Conservation (phyloP, 1,140 invertebrate genomes). For the Telenomus remus region DNA sequence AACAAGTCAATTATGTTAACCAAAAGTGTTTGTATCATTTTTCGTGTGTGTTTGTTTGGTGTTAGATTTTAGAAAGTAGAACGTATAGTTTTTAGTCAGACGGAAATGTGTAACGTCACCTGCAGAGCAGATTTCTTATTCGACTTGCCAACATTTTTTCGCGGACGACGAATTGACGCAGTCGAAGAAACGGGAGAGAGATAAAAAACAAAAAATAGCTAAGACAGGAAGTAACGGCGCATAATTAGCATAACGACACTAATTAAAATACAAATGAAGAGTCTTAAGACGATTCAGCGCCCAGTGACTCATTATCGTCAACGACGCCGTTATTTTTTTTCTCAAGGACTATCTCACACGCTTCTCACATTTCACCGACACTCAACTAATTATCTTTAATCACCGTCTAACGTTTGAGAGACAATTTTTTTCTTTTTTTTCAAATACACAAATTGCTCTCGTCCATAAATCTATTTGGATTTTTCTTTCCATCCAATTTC, state of each 20-base stretch:
- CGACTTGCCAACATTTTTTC: constrained; percentile 51
- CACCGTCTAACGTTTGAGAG: not conserved
- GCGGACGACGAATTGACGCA: constrained; percentile 46
- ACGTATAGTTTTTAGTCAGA: not conserved
- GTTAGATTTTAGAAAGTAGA: no score
- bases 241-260: constrained; percentile 77
- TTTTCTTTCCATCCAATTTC: no score
- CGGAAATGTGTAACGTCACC: constrained; percentile 31
- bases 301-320: constrained; percentile 73
- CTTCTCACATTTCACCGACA: constrained; percentile 66
- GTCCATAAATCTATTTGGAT: no score
- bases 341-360: constrained; percentile 20
- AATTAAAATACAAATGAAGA: constrained; percentile 77
- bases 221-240: constrained; percentile 71
- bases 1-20: constrained; percentile 12
- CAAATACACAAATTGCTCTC: no score
- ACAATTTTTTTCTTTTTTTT: constrained; percentile 9
- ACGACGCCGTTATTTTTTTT: constrained; percentile 55
- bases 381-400: constrained; percentile 70
- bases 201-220: constrained; percentile 59
- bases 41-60: no score
- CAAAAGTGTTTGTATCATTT: no score
- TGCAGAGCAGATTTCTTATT: constrained; percentile 53
- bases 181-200: constrained; percentile 60
- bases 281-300: constrained; percentile 67